Evolutionary conservation across 2,888 invertebrate genomes (phyloP).

Genomic region (Prosopocoilus inquinatus): DNA sequence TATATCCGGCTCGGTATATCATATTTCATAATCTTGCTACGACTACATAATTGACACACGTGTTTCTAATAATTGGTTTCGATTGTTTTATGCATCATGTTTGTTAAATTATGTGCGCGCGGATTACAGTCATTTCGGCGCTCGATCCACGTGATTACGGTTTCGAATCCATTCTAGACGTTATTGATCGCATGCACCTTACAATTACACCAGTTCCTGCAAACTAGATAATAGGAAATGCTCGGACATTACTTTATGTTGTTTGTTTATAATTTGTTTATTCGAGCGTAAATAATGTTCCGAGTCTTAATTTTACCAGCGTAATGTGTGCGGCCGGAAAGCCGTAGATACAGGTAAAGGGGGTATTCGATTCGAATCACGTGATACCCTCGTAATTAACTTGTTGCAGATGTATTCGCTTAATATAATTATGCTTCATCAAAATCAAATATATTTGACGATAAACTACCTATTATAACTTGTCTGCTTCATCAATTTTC

Average conservation of each 20-base stretch:
- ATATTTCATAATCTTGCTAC: not conserved
- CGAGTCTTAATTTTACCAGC: not conserved
- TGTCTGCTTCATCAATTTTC: no score
- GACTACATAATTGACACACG: constrained; percentile 17
- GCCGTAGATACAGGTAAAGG: no score
- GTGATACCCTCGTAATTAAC: no score
- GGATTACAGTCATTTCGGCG: constrained; percentile 16
- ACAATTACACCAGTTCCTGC: constrained; percentile 10
- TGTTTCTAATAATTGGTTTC: constrained; percentile 18
- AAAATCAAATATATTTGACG: no score
- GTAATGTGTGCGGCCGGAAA: no score
- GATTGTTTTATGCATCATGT: constrained; percentile 18
- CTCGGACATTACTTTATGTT: constrained; percentile 13
- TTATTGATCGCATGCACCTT: constrained; percentile 1
- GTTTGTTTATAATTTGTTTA: constrained; percentile 18
- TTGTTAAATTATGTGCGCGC: constrained; percentile 14
- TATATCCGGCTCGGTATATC: constrained; percentile 4
- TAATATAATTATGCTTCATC: no score
- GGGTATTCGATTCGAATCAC: no score
- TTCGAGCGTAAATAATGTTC: constrained; percentile 14
- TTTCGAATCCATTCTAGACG: constrained; percentile 1
- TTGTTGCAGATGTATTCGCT: no score
- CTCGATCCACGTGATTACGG: constrained; percentile 6
- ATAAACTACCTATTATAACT: no score
- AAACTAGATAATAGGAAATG: constrained; percentile 12